Evolutionary conservation across 2,113 vertebrate genomes (phyloP), one percentile per base, ranked within the genome.

Genomic region (Anolis sagrei): DNA sequence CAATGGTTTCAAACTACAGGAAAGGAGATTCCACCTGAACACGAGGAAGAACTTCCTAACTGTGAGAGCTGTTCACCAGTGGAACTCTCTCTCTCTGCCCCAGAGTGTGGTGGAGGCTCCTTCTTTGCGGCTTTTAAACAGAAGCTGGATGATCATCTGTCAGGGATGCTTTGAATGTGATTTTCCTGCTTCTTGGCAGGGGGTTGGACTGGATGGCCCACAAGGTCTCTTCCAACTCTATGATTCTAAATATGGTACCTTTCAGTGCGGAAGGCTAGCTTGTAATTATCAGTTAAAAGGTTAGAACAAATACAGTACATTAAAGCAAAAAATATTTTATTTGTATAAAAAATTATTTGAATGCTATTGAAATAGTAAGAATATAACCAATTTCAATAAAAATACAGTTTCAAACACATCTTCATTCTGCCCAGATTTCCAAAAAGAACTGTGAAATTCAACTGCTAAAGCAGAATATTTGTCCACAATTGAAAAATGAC

Each of bases 271-370:
- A 69, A 51, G n/a, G 23, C 32, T 76, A 51, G 1, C 32, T 49
- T 83, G 54, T n/a, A 19, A 32, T 7, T 23, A 1, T 25, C 61
- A 27, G 29, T 66, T 76, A 76, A 77, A 49, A 36, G 21, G 13
- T 34, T 69, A 72, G 21, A 79, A 79, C 1, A 32, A 82, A 80
- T 79, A 84, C 0, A 0, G 39, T 44, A 44, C 39, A 44, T 4
- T 44, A 44, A 44, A 44, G 5, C 27, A 78, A 89, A n/a, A 82
- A 69, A 84, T 91, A 9, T 81, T 90, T 92, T 91, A 87, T 92
- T 64, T 34, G 74, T 75, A 91, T 19, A 91, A 89, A 92, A 86
- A 4, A 68, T 19, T 5, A 69, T 82, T 92, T 81, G n/a, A 61
- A 92, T 1, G 23, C 16, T 61, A 51, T 66, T 51, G n/a, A 27